These are phyloP conservation scores for Philopedon plagiatum DNA, from an alignment of 2,888 invertebrate species.

Conservation along the genomic window DNA sequence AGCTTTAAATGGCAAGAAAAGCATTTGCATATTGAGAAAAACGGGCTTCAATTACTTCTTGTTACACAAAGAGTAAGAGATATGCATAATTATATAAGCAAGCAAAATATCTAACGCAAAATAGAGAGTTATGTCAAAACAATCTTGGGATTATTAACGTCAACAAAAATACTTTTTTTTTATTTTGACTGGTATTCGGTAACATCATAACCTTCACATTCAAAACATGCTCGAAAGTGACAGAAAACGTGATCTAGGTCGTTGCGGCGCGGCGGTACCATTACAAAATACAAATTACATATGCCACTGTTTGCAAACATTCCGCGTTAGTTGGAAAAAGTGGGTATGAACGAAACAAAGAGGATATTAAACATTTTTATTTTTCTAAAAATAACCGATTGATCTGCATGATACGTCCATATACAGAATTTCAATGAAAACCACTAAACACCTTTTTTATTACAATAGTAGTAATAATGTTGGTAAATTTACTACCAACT, in stretches of 20 bases:
- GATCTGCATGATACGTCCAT: constrained; percentile 25
- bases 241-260: background rate
- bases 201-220: background rate
- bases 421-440: constrained; percentile 44
- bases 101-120: too few relatives aligned
- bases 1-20: too few relatives aligned
- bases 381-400: constrained; percentile 1
- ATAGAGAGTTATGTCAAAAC: too few relatives aligned
- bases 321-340: background rate
- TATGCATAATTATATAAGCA: too few relatives aligned
- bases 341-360: constrained; percentile 15
- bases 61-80: too few relatives aligned
- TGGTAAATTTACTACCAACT: constrained; percentile 21
- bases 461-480: constrained; percentile 14
- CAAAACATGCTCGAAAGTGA: background rate
- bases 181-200: background rate
- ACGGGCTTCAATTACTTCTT: too few relatives aligned
- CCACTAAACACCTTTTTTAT: constrained; percentile 27
- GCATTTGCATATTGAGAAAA: too few relatives aligned
- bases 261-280: background rate
- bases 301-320: background rate
- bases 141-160: too few relatives aligned
- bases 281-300: background rate
- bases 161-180: too few relatives aligned
- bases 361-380: constrained; percentile 17